Conservation (phyloP, 2,888 invertebrate genomes). For the Brenthis ino region DNA sequence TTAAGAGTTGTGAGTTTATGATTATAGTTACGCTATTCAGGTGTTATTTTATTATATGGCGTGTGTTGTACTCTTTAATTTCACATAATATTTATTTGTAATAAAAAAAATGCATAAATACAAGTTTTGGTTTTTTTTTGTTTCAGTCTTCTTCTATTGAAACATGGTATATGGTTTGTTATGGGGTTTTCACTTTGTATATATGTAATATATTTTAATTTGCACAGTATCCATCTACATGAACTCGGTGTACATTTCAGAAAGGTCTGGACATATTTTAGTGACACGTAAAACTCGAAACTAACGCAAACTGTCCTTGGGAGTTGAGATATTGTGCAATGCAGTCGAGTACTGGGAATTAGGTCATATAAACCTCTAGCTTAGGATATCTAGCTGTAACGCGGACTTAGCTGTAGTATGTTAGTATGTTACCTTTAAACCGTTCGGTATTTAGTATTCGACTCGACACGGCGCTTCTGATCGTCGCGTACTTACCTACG, state of each 20-base stretch:
- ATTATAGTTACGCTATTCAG: too few species aligned
- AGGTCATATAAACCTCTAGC: slow-evolving; percentile 41
- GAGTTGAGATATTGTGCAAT: slow-evolving; percentile 42
- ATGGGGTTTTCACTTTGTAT: background rate
- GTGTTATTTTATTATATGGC: too few species aligned
- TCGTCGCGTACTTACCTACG: slow-evolving; percentile 26
- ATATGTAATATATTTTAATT: background rate
- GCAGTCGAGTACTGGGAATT: slow-evolving; percentile 42
- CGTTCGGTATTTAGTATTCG: slow-evolving; percentile 45
- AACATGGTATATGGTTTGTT: background rate
- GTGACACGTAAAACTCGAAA: slow-evolving; percentile 34
- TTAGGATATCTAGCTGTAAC: slow-evolving; percentile 39
- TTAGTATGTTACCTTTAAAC: slow-evolving; percentile 43
- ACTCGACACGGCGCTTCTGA: slow-evolving; percentile 37
- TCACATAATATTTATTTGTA: too few species aligned
- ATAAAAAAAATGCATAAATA: too few species aligned
- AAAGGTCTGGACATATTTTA: slow-evolving; percentile 21
- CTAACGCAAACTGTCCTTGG: slow-evolving; percentile 36
- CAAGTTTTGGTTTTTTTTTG: too few species aligned
- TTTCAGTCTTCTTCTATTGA: too few species aligned
- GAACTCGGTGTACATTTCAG: background rate
- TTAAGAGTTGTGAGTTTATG: too few species aligned
- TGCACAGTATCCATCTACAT: background rate
- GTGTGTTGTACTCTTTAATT: too few species aligned
- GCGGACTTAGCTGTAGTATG: slow-evolving; percentile 39